Conservation (phyloP, 2,888 invertebrate species). For the Chelonus formosanus region DNA sequence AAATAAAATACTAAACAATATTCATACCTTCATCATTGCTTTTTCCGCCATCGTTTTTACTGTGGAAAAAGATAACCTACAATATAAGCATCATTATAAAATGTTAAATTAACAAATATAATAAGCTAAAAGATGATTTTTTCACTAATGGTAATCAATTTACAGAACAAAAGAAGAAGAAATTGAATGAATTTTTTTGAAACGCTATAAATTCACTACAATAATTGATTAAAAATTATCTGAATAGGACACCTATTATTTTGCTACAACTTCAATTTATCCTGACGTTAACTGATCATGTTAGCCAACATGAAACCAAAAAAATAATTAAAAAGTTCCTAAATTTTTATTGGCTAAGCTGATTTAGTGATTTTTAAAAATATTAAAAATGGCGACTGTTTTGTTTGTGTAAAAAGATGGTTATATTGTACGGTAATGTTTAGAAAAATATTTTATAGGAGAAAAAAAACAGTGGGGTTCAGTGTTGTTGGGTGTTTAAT, state of each 20-base stretch:
- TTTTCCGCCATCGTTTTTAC: constrained; percentile 58
- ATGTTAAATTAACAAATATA: background rate
- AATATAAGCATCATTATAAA: constrained; percentile 30
- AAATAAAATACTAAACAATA: background rate
- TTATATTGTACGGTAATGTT: constrained; percentile 49
- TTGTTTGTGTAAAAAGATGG: constrained; percentile 57
- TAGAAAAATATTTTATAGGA: constrained; percentile 31
- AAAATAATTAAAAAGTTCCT: no score
- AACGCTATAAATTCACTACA: no score
- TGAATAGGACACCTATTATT: no score
- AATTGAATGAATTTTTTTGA: no score
- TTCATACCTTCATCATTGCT: constrained; percentile 59
- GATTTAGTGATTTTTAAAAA: constrained; percentile 15
- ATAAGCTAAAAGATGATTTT: no score
- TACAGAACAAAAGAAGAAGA: no score
- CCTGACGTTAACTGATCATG: no score
- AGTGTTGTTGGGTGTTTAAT: constrained; percentile 8
- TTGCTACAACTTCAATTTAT: no score
- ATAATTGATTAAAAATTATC: no score
- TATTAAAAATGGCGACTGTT: constrained; percentile 56
- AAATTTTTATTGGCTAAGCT: background rate
- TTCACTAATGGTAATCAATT: no score
- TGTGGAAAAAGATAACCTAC: constrained; percentile 40
- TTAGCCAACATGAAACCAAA: no score
- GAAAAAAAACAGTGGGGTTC: constrained; percentile 33